These are phyloP conservation scores for Hippoglossus stenolepis DNA, from an alignment of 2,113 vertebrate species.

Conservation along the genomic window DNA sequence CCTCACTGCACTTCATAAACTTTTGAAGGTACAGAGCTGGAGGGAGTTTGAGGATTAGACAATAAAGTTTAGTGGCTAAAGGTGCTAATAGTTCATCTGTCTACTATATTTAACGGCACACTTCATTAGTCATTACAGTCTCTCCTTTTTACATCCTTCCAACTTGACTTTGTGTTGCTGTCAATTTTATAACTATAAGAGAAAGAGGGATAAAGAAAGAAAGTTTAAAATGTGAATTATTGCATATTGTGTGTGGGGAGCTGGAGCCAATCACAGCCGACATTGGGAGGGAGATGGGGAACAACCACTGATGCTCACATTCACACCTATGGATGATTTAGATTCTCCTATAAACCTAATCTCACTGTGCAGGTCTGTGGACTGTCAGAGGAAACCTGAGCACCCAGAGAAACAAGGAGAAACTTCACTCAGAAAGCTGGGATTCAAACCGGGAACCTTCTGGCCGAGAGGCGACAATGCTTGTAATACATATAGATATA, in stretches of 20 bases:
- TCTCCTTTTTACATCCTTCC: not conserved
- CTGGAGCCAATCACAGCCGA: too few species aligned
- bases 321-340: too few species aligned
- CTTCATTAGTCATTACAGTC: slow-evolving; percentile 42
- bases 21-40: slow-evolving; percentile 21
- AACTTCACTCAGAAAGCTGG: too few species aligned
- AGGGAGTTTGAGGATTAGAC: slow-evolving; percentile 35
- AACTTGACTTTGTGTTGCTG: slow-evolving; percentile 2
- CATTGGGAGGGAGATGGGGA: too few species aligned
- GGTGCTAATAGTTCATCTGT: slow-evolving; percentile 35
- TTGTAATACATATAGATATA: too few species aligned
- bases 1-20: slow-evolving; percentile 54
- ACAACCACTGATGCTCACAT: too few species aligned
- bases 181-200: not conserved
- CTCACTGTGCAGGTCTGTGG: too few species aligned
- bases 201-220: not conserved
- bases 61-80: slow-evolving; percentile 47
- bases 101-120: slow-evolving; percentile 38
- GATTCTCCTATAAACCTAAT: too few species aligned
- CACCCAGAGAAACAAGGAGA: too few species aligned
- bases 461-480: too few species aligned
- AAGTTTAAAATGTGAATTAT: not conserved
- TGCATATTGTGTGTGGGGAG: not conserved
- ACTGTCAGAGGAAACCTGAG: too few species aligned
- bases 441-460: too few species aligned